Conservation (phyloP, 1,140 invertebrate genomes). For the Metopolophium dirhodum region DNA sequence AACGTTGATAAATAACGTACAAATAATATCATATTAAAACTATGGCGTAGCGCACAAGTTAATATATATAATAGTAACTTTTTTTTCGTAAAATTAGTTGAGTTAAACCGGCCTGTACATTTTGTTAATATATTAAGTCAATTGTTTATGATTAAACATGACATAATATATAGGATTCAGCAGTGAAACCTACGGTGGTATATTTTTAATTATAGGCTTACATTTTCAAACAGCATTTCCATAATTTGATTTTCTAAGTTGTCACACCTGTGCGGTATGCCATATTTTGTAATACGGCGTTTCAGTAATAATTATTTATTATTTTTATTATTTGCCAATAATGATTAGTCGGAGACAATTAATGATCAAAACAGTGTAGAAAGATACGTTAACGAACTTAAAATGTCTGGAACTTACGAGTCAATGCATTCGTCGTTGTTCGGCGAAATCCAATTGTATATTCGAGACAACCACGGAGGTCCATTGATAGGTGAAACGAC, state of each 20-base stretch:
- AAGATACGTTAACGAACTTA: not conserved
- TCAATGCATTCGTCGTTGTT: not conserved
- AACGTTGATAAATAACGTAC: constrained; percentile 12
- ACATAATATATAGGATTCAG: not conserved
- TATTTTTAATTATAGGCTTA: not conserved
- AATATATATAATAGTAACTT: not conserved
- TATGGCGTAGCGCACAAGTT: not conserved
- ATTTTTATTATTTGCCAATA: not conserved
- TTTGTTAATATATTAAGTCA: not conserved
- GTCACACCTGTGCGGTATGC: not conserved
- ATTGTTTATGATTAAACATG: not conserved
- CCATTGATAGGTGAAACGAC: constrained; percentile 28
- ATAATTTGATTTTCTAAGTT: not conserved
- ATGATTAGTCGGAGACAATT: not conserved
- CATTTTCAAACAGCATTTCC: not conserved
- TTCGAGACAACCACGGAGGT: not conserved
- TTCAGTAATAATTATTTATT: not conserved
- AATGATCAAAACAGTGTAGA: not conserved
- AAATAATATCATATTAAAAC: not conserved
- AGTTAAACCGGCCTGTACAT: not conserved
- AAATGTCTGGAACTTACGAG: not conserved
- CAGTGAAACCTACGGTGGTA: not conserved
- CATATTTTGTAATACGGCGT: not conserved
- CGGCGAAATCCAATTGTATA: not conserved
- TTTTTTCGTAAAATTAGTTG: not conserved